Percentiles rank a stretch among this genome's conserved stretches.
phyloP scores from a whole-genome alignment of 2,888 invertebrate species.

The Clanis bilineata region DNA sequence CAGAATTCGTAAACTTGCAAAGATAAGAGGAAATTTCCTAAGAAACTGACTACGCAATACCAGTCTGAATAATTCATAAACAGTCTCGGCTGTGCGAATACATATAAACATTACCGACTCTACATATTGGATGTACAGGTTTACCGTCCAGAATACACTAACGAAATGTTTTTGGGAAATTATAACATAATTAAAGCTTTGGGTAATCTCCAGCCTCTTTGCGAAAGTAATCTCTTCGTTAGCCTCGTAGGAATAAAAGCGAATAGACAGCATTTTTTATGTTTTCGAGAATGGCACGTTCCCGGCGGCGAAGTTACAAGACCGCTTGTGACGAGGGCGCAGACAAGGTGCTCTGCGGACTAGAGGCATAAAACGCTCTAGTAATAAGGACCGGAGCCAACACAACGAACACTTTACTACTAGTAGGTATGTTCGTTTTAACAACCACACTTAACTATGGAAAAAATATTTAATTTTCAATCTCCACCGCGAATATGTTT shows the following conservation, averaged over 20 bases:
- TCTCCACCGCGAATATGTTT: neutral
- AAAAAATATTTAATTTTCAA: slow-evolving; percentile 1
- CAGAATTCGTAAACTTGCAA: slow-evolving; percentile 41
- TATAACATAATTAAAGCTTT: slow-evolving; percentile 15
- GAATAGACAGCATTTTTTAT: slow-evolving; percentile 25
- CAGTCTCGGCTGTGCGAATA: slow-evolving; percentile 32
- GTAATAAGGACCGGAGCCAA: slow-evolving; percentile 33
- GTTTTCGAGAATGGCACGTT: slow-evolving; percentile 27
- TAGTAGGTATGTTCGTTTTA: neutral
- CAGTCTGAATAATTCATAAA: slow-evolving; percentile 59
- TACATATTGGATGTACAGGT: slow-evolving; percentile 31
- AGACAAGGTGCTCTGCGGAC: slow-evolving; percentile 33
- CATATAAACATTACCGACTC: slow-evolving; percentile 35
- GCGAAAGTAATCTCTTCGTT: slow-evolving; percentile 45
- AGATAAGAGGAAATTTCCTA: slow-evolving; percentile 48
- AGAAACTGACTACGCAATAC: slow-evolving; percentile 52
- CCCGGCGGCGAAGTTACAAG: slow-evolving; percentile 18
- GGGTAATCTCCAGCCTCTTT: slow-evolving; percentile 13
- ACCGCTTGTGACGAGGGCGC: slow-evolving; percentile 32
- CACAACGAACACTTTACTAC: slow-evolving; percentile 7
- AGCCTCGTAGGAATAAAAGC: slow-evolving; percentile 30
- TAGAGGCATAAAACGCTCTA: slow-evolving; percentile 30
- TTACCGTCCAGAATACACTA: slow-evolving; percentile 18
- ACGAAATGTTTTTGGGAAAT: slow-evolving; percentile 5
- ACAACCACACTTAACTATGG: slow-evolving; percentile 11